Evolutionary conservation across 2,113 vertebrate genomes (phyloP).

Genomic region (Lepisosteus osseus): DNA sequence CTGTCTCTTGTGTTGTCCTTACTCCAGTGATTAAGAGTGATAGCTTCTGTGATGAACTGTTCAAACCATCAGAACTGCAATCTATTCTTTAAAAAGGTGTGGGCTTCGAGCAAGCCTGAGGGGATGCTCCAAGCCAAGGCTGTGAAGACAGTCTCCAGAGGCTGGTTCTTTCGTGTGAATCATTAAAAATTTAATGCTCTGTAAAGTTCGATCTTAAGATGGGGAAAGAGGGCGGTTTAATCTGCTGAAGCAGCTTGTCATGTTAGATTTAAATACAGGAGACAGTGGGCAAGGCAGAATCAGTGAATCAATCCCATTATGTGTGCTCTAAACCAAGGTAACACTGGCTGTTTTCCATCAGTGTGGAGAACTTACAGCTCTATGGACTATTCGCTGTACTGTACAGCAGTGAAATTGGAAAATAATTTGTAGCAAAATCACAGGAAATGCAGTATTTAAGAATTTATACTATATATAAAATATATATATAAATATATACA

Average conservation of each 20-base stretch:
- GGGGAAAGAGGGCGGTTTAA: constrained; percentile 38
- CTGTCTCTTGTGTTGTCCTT: constrained; percentile 50
- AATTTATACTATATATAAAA: no score
- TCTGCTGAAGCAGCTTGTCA: constrained; percentile 52
- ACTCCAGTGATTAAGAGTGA: constrained; percentile 65
- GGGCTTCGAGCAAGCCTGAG: constrained; percentile 42
- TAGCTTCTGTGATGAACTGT: constrained; percentile 56
- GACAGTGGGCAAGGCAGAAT: constrained; percentile 38
- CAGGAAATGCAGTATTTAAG: no score
- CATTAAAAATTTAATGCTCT: constrained; percentile 66
- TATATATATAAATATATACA: no score
- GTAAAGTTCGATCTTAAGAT: constrained; percentile 42
- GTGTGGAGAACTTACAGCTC: constrained; percentile 9
- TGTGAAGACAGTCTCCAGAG: constrained; percentile 47
- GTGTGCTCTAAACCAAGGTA: constrained; percentile 28
- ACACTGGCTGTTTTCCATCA: constrained; percentile 30
- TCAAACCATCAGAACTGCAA: constrained; percentile 51
- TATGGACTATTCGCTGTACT: no score
- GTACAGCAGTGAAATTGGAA: no score
- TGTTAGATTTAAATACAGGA: constrained; percentile 54
- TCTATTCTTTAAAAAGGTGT: constrained; percentile 46
- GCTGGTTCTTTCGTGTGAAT: constrained; percentile 57
- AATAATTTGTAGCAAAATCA: no score
- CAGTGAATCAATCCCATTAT: constrained; percentile 45
- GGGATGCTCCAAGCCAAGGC: constrained; percentile 29